Conservation (phyloP, 1,140 invertebrate genomes). For the Drosophila seguyi region DNA sequence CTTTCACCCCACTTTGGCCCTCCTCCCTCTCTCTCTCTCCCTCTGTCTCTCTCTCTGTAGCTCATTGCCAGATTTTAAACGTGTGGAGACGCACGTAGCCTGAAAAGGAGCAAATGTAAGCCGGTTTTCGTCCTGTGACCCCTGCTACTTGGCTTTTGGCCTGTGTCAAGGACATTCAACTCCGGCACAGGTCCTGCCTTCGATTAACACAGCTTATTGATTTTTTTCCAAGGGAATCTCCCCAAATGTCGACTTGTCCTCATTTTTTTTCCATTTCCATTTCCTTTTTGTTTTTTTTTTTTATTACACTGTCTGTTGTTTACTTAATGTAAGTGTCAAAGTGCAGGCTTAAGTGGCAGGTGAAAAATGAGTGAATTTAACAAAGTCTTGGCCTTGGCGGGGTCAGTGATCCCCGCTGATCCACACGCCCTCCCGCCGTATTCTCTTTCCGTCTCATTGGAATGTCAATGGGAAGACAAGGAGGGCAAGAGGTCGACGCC, state of each 20-base stretch:
- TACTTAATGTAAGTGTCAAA: constrained; percentile 5
- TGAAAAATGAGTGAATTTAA: constrained; percentile 22
- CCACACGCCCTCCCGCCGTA: background rate
- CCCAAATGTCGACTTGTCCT: background rate
- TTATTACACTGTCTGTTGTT: constrained; percentile 10
- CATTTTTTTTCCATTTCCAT: background rate
- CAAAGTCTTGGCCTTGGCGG: constrained; percentile 39
- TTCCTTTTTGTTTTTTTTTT: background rate
- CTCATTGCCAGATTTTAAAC: constrained; percentile 10
- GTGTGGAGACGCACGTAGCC: constrained; percentile 62
- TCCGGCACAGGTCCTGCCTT: constrained; percentile 21
- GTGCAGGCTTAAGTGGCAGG: constrained; percentile 24
- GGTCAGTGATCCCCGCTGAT: constrained; percentile 17
- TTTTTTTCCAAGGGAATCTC: constrained; percentile 32
- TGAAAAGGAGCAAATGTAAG: constrained; percentile 9
- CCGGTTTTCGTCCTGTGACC: constrained; percentile 39
- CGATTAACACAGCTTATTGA: constrained; percentile 45
- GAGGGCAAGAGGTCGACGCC: constrained; percentile 9
- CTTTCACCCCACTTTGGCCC: constrained; percentile 2
- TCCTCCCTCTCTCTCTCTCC: constrained; percentile 3
- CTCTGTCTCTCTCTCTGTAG: constrained; percentile 5
- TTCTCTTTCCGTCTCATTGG: background rate
- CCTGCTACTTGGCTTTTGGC: constrained; percentile 33
- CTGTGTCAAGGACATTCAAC: constrained; percentile 73
- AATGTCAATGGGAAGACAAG: constrained; percentile 3